A percentile compares a stretch with the other conserved stretches of the same genome.
Evolutionary conservation across 2,797 vertebrate genomes (phyloP).

Genomic region (Nannoperca australis): DNA sequence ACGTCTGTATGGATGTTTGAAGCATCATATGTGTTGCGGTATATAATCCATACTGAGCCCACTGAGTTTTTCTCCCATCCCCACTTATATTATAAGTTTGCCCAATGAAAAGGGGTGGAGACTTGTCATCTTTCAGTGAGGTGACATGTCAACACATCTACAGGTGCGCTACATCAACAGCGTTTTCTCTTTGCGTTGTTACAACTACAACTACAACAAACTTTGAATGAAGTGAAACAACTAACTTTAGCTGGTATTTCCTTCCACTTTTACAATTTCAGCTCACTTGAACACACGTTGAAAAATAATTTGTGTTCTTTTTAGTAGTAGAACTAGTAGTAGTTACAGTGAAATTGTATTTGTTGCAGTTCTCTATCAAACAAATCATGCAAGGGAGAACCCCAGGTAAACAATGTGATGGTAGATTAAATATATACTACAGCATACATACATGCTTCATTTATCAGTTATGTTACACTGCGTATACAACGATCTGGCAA

Average conservation of each 20-base stretch:
- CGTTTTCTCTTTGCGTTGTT: conserved; percentile 1
- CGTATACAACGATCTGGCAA: background rate
- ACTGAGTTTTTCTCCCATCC: background rate
- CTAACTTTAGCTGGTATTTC: background rate
- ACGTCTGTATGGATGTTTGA: background rate
- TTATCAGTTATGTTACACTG: conserved; percentile 9
- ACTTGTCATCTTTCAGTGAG: conserved; percentile 20
- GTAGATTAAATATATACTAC: conserved; percentile 21
- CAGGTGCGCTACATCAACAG: conserved; percentile 39
- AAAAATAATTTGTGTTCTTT: background rate
- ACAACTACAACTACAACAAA: conserved; percentile 27
- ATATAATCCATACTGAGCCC: conserved; percentile 9
- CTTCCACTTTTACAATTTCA: background rate
- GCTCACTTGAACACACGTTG: background rate
- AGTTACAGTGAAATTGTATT: background rate
- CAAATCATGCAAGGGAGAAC: conserved; percentile 4
- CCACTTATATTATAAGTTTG: conserved; percentile 18
- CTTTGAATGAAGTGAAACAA: conserved; percentile 13
- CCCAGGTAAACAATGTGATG: conserved; percentile 16
- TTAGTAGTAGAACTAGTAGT: background rate
- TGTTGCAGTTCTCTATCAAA: background rate
- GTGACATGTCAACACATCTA: conserved; percentile 37
- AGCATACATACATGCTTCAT: conserved; percentile 21
- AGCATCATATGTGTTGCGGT: background rate
- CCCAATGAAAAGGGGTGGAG: conserved; percentile 10